Percentiles rank a stretch among this genome's conserved stretches.
Conservation (phyloP, 1,140 invertebrate genomes). For the Gryllus bimaculatus region DNA sequence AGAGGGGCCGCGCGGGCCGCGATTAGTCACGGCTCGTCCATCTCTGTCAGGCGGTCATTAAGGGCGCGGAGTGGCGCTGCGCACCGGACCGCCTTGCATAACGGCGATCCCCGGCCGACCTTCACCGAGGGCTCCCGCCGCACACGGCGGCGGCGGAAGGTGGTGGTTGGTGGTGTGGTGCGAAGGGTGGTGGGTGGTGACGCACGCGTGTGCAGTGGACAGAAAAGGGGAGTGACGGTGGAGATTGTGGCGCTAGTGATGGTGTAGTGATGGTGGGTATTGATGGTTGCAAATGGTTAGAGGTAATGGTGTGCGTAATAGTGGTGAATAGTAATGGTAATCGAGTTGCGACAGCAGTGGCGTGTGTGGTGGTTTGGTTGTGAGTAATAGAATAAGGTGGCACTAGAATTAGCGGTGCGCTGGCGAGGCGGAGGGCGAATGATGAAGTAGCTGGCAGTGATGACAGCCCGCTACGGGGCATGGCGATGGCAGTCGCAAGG, state of each 20-base stretch:
- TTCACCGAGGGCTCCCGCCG: not conserved
- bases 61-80: no score
- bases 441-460: no score
- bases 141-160: no score
- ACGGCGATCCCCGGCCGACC: not conserved
- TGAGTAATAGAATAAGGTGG: not conserved
- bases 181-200: no score
- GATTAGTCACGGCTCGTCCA: conserved; percentile 2
- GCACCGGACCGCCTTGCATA: not conserved
- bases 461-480: no score
- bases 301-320: not conserved
- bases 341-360: not conserved
- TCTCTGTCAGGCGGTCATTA: not conserved
- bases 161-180: no score
- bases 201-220: not conserved
- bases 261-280: not conserved
- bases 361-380: not conserved
- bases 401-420: no score
- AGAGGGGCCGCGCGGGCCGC: no score
- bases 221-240: no score
- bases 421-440: no score
- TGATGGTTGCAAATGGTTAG: not conserved
- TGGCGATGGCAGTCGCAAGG: no score
- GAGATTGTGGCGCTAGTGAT: not conserved
- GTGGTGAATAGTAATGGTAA: not conserved